Base-by-base conservation (phyloP, 2,113 vertebrate genomes). In the Pycnonotus jocosus region DNA sequence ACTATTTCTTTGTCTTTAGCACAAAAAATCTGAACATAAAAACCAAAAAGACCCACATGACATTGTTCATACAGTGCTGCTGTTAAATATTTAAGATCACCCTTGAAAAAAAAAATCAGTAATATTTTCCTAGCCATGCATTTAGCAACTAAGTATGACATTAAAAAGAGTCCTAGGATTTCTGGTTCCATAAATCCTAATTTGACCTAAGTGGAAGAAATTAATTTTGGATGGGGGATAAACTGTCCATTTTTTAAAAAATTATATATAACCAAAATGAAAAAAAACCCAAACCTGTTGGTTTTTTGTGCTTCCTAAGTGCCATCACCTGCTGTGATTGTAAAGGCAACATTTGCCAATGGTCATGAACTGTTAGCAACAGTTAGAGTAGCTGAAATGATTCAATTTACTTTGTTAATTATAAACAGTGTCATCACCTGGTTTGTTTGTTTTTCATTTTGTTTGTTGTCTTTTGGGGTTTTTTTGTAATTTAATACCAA, bases 241-340 rank as follows among this genome's bases (percentile, higher is more conserved):
- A 68, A 72, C 37, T 62, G 13, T 54, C 22, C 66, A 31, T 33
- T 81, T 91, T 81, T 73, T 12, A 31, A 51, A n/a, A n/a, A n/a
- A 47, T 89, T 2, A 38, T 35, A 4, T n/a, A 10, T 44, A 81
- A 62, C 6, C 15, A 51, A 44, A 92, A 28, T 35, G 12, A 65
- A 61, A 3, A 60, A 35, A 14, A 85, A 9, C 5, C n/a, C n/a
- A n/a, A n/a, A n/a, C n/a, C n/a, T 51, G 7, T 3, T 69, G 5
- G 22, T 38, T 51, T 77, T 77, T 60, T 8, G 1, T 60, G 30
- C 14, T 86, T 24, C 5, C 4, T 23, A 80, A 68, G 17, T 31
- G 35, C 13, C 23, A 56, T 54, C 16, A 3, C 19, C 25, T 44
- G 9, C 42, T 82, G 16, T 0, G 0, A 58, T 22, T 54, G 15